phyloP scores from a whole-genome alignment of 2,113 vertebrate species.

The Ciconia maguari region DNA sequence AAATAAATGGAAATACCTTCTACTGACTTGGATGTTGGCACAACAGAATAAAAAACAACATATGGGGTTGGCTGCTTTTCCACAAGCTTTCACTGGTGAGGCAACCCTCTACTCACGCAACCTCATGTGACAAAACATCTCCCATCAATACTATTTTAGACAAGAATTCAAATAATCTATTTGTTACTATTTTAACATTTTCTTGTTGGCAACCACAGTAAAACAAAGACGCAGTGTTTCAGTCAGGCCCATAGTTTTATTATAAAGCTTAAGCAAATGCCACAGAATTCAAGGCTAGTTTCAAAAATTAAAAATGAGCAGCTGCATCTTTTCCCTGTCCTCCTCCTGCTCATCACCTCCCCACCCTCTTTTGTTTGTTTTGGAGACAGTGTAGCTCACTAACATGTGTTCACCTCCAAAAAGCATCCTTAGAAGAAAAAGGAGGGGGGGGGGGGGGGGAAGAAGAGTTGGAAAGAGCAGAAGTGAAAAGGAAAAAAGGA shows the following conservation, averaged over 20 bases:
- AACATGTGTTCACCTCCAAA: slow-evolving; percentile 5
- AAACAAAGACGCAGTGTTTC: background rate
- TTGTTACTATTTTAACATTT: slow-evolving; percentile 19
- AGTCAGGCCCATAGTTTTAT: background rate
- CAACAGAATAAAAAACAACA: background rate
- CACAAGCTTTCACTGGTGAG: background rate
- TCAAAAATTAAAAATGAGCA: slow-evolving; percentile 40
- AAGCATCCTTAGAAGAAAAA: background rate
- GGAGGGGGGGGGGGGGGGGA: too few species aligned
- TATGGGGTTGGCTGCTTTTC: background rate
- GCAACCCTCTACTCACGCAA: background rate
- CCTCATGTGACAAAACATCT: background rate
- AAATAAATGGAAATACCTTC: background rate
- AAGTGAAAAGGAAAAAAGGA: background rate
- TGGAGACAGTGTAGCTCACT: slow-evolving; percentile 39
- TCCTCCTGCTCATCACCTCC: slow-evolving; percentile 12
- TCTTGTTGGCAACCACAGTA: background rate
- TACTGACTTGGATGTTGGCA: background rate
- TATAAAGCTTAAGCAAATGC: slow-evolving; percentile 11
- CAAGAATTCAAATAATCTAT: background rate
- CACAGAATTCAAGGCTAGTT: background rate
- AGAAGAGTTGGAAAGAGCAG: background rate
- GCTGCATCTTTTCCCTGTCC: slow-evolving; percentile 31
- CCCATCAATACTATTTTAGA: background rate
- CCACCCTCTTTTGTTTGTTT: slow-evolving; percentile 58